Percentiles rank a stretch among this genome's conserved stretches.
Evolutionary conservation across 2,888 invertebrate species (phyloP).

Genomic region (Leucania comma): DNA sequence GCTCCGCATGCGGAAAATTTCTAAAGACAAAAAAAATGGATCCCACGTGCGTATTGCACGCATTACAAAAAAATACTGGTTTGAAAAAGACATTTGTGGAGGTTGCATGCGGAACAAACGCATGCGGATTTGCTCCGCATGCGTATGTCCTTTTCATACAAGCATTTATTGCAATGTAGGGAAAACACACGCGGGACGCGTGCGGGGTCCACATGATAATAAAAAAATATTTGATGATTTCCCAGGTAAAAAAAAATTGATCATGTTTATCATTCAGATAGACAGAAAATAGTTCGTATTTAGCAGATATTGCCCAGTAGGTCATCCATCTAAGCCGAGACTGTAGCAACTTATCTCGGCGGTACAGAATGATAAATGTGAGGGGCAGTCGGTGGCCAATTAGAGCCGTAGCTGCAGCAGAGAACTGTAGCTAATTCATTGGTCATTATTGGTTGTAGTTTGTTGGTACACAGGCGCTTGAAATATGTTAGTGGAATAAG

Average conservation of each 20-base stretch:
- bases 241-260: not conserved
- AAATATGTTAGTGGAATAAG: not conserved
- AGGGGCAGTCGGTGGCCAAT: constrained; percentile 1
- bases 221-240: too few species aligned
- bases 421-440: constrained; percentile 1
- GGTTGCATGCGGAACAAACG: too few species aligned
- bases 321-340: constrained; percentile 25
- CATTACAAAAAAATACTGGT: too few species aligned
- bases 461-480: not conserved
- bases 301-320: constrained; percentile 4
- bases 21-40: too few species aligned
- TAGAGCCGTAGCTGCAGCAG: constrained; percentile 2
- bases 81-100: too few species aligned
- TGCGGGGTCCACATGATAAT: too few species aligned
- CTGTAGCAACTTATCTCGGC: constrained; percentile 1
- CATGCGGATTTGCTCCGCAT: too few species aligned
- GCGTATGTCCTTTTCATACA: too few species aligned
- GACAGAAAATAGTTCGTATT: not conserved
- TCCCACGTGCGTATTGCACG: too few species aligned
- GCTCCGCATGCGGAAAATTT: too few species aligned
- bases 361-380: constrained; percentile 28
- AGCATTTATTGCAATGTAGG: too few species aligned
- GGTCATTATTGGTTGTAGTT: not conserved
- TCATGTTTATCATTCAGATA: not conserved
- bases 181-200: too few species aligned